A percentile compares a stretch with the other conserved stretches of the same genome.
Evolutionary conservation across 2,888 invertebrate species (phyloP).

Genomic region (Iphiclides podalirius): DNA sequence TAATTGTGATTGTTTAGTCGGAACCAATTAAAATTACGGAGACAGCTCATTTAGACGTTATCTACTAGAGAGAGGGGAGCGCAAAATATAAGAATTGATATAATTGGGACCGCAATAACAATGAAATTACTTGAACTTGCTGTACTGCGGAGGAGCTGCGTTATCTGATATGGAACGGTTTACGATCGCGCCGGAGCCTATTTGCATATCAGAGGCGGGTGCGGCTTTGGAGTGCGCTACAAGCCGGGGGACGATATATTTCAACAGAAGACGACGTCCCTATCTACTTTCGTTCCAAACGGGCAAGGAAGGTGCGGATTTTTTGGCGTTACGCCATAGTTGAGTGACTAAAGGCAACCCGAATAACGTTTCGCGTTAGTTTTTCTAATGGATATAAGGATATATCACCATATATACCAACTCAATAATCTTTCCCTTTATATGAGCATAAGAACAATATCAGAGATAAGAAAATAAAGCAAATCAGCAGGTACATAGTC

Average conservation of each 20-base stretch:
- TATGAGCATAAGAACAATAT: too few species aligned
- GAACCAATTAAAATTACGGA: background rate
- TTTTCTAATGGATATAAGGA: too few species aligned
- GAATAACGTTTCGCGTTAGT: constrained; percentile 13
- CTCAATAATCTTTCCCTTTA: too few species aligned
- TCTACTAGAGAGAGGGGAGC: constrained; percentile 4
- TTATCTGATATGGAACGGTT: constrained; percentile 71
- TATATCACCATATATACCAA: too few species aligned
- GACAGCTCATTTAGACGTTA: constrained; percentile 15
- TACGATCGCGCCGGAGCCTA: constrained; percentile 65
- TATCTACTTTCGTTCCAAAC: constrained; percentile 58
- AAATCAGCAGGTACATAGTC: too few species aligned
- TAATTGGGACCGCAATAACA: constrained; percentile 26
- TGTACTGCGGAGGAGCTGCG: constrained; percentile 58
- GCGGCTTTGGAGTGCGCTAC: constrained; percentile 50
- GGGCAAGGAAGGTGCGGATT: constrained; percentile 45
- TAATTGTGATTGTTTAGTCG: background rate
- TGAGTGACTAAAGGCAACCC: constrained; percentile 1
- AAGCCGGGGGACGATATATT: constrained; percentile 65
- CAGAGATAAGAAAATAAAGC: too few species aligned
- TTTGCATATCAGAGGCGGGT: constrained; percentile 70
- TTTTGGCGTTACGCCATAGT: constrained; percentile 50
- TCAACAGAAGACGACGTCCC: constrained; percentile 60
- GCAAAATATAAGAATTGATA: constrained; percentile 17
- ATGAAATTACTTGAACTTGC: constrained; percentile 39